These are phyloP conservation scores for Stratiolaelaps scimitus DNA, from an alignment of 1,140 invertebrate species.

Conservation along the genomic window DNA sequence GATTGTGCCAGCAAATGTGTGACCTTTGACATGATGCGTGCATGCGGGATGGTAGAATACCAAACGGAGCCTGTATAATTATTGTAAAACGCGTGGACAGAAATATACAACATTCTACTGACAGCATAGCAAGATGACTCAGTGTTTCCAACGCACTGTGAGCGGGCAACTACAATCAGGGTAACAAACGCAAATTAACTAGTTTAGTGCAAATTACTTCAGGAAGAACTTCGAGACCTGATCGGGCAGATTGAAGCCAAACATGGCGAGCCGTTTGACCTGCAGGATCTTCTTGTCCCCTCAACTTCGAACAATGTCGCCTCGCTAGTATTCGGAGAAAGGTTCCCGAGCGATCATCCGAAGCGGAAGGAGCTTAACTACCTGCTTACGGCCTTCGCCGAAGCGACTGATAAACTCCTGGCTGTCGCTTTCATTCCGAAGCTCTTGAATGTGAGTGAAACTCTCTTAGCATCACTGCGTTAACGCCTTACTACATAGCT, in stretches of 20 bases:
- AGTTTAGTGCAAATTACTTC: conserved; percentile 23
- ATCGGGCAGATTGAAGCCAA: conserved; percentile 29
- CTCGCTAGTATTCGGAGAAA: conserved; percentile 32
- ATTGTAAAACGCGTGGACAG: too few species aligned
- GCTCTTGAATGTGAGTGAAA: conserved; percentile 25
- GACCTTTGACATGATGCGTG: too few species aligned
- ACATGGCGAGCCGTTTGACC: conserved; percentile 28
- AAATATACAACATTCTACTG: too few species aligned
- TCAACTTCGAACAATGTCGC: conserved; percentile 34
- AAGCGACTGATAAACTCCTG: conserved; percentile 15
- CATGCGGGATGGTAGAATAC: too few species aligned
- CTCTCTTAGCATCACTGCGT: too few species aligned
- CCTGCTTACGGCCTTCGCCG: conserved; percentile 9
- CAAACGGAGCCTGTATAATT: too few species aligned
- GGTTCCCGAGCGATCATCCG: conserved; percentile 33
- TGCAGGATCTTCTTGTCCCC: conserved; percentile 27
- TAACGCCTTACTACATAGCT: too few species aligned
- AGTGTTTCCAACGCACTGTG: too few species aligned
- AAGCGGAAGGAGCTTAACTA: conserved; percentile 29
- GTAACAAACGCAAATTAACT: too few species aligned
- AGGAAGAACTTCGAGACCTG: conserved; percentile 33
- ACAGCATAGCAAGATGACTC: too few species aligned
- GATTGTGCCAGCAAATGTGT: too few species aligned
- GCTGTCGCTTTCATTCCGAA: conserved; percentile 20
- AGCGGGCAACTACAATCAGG: too few species aligned